Evolutionary conservation across 1,140 invertebrate genomes (phyloP).

Genomic region (Rhizoglyphus robini): DNA sequence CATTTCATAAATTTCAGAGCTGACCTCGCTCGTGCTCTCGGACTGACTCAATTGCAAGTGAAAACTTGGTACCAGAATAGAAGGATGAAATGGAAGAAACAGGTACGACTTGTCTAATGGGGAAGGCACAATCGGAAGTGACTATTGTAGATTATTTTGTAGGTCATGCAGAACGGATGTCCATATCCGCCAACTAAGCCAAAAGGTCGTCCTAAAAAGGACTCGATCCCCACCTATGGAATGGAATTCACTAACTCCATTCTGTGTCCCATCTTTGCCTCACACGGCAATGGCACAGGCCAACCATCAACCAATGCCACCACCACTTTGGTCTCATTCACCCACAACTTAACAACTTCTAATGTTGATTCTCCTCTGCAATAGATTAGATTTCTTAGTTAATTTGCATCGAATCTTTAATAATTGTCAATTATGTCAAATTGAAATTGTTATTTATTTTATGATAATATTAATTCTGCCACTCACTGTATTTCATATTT

Average conservation of each 20-base stretch:
- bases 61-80: conserved; percentile 66
- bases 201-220: conserved; percentile 37
- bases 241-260: conserved; percentile 17
- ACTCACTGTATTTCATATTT: no score
- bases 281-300: no score
- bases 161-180: conserved; percentile 36
- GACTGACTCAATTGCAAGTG: conserved; percentile 86
- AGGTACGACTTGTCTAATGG: conserved; percentile 17
- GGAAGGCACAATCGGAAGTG: no score
- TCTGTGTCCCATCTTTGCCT: conserved; percentile 17
- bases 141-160: conserved; percentile 2
- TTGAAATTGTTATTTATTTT: no score
- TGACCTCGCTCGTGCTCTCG: conserved; percentile 76
- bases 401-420: no score
- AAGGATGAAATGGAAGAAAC: conserved; percentile 25
- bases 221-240: conserved; percentile 30
- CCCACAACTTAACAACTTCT: no score
- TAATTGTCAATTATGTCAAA: no score
- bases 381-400: no score
- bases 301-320: no score
- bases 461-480: no score
- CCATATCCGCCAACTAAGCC: conserved; percentile 37
- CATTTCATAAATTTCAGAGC: conserved; percentile 46
- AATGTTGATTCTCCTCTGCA: no score
- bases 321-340: no score